Base-by-base conservation (phyloP, 1,140 invertebrate species). In the Adelges cooleyi region DNA sequence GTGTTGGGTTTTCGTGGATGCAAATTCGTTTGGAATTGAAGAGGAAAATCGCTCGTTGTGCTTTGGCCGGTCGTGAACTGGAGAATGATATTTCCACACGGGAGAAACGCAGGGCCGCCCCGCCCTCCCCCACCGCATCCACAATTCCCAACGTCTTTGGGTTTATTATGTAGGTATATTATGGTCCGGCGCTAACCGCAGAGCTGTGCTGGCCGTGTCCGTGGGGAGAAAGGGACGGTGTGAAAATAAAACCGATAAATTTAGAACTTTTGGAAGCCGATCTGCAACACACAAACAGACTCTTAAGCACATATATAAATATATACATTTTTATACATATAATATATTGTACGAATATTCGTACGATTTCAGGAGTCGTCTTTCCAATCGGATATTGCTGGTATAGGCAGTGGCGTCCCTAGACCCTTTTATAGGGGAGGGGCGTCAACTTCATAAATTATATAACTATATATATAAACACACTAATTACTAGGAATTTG, bases 171-270 rank as follows among this genome's bases (percentile, higher is more conserved):
- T n/a, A n/a, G n/a, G n/a, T n/a, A n/a, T n/a, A n/a, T n/a, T n/a
- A n/a, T n/a, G n/a, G n/a, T n/a, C 23, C 11, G 56, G 25, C 15
- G 25, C 3, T 48, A 44, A 59, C n/a, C n/a, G n/a, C n/a, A n/a
- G n/a, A n/a, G n/a, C 29, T 29, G 27, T 29, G 38, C 23, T 48
- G 4, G 25, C 11, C 1, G 42, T 27, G 18, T 22, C 17, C 52
- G 36, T 40, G 53, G n/a, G n/a, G 11, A 33, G 56, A 48, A 62
- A 62, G 56, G 56, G 56, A 48, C 42, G 56, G 46, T 33, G 25
- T 62, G 56, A 62, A 62, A 62, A 62, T 62, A 62, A 62, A 62
- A 62, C 56, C 56, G 56, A 62, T 62, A 62, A 62, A 62, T 46
- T 62, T 62, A 62, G 56, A 62, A 62, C 56, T 62, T 62, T 62